phyloP scores from a whole-genome alignment of 2,888 invertebrate species.

The Bellardia pandia region DNA sequence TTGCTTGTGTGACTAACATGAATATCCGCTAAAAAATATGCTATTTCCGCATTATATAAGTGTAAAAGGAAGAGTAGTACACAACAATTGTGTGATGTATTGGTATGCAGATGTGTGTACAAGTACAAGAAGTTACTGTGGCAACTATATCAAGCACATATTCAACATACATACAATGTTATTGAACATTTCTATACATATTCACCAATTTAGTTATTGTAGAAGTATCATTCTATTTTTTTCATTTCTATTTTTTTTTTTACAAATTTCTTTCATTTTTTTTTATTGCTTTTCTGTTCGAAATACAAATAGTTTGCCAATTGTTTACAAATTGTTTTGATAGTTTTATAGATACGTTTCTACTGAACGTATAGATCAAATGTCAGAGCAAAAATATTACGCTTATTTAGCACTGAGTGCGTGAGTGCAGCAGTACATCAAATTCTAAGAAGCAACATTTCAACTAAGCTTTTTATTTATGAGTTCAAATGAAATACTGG shows the following conservation, averaged over 20 bases:
- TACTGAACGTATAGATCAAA: conserved; percentile 61
- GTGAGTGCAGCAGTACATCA: conserved; percentile 27
- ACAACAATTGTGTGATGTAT: neutral
- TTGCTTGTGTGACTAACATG: conserved; percentile 75
- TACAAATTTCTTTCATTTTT: conserved; percentile 33
- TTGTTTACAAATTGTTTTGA: conserved; percentile 81
- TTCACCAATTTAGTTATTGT: conserved; percentile 32
- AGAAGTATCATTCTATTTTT: conserved; percentile 7
- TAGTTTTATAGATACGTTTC: conserved; percentile 73
- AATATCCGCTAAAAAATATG: conserved; percentile 79
- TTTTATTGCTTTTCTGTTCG: conserved; percentile 20
- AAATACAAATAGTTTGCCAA: conserved; percentile 65
- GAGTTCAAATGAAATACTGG: conserved; percentile 40
- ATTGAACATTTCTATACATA: conserved; percentile 12
- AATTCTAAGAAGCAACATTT: conserved; percentile 28
- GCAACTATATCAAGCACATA: conserved; percentile 40
- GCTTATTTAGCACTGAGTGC: conserved; percentile 49
- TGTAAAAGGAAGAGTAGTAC: conserved; percentile 5
- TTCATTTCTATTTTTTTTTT: neutral
- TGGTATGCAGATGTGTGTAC: neutral
- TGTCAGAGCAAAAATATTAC: conserved; percentile 47
- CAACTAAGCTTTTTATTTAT: conserved; percentile 60
- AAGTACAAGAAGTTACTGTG: conserved; percentile 51
- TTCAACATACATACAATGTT: neutral
- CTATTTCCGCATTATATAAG: conserved; percentile 55